Evolutionary conservation across 2,888 invertebrate species (phyloP).

Genomic region (Entomobrya proxima): DNA sequence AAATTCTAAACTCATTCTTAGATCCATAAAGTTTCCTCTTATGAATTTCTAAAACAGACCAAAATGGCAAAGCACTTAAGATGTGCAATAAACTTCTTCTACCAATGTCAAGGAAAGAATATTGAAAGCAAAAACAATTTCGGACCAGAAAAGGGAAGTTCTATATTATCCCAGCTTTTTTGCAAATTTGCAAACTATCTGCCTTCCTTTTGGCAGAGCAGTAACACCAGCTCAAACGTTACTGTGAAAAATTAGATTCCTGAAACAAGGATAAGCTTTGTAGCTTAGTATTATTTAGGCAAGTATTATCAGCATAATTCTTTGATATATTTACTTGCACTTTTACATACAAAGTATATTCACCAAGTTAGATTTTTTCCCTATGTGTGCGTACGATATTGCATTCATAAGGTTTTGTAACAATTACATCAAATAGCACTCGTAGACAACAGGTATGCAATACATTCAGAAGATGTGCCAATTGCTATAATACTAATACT

Average conservation of each 20-base stretch:
- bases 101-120: neutral
- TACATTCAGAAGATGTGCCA: too few relatives aligned
- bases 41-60: constrained; percentile 16
- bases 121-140: neutral
- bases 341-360: too few relatives aligned
- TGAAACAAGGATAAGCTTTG: constrained; percentile 22
- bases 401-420: too few relatives aligned
- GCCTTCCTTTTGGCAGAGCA: neutral
- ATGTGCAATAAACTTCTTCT: too few relatives aligned
- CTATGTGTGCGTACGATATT: neutral
- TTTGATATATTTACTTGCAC: too few relatives aligned
- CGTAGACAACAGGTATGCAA: too few relatives aligned
- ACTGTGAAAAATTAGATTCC: neutral
- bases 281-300: neutral
- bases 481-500: too few relatives aligned
- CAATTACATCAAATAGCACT: too few relatives aligned
- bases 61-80: neutral
- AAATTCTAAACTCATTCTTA: neutral
- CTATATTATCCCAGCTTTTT: neutral
- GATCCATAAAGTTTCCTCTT: neutral
- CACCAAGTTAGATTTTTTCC: too few relatives aligned
- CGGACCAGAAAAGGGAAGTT: neutral
- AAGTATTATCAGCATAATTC: neutral
- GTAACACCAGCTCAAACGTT: neutral
- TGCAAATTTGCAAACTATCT: neutral